Evolutionary conservation across 2,113 vertebrate genomes (phyloP).

Genomic region (Hirundichthys speculiger): DNA sequence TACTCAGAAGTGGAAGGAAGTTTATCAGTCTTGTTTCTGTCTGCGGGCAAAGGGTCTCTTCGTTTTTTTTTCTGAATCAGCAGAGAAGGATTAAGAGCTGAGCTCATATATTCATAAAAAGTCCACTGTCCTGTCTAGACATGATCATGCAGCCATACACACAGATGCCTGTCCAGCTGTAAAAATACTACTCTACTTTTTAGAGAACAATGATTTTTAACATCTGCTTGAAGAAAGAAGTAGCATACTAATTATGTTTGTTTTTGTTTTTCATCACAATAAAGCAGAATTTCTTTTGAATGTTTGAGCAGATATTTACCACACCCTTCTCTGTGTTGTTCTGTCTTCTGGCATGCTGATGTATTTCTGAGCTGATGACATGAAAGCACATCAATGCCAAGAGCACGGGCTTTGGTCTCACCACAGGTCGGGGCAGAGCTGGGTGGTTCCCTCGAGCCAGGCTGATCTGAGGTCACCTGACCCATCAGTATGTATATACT

Average conservation of each 20-base stretch:
- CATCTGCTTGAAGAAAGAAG: constrained; percentile 36
- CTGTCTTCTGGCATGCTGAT: constrained; percentile 14
- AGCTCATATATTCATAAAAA: constrained; percentile 41
- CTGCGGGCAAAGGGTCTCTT: constrained; percentile 36
- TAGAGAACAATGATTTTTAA: constrained; percentile 35
- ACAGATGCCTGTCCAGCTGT: constrained; percentile 28
- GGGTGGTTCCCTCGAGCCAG: constrained; percentile 28
- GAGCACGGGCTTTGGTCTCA: constrained; percentile 16
- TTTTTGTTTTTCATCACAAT: not conserved
- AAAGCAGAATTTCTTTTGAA: not conserved
- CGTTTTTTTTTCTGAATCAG: constrained; percentile 37
- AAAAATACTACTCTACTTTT: constrained; percentile 32
- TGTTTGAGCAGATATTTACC: constrained; percentile 17
- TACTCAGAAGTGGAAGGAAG: constrained; percentile 44
- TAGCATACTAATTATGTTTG: not conserved
- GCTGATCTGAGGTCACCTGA: constrained; percentile 32
- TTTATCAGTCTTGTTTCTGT: constrained; percentile 22
- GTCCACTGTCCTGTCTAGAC: constrained; percentile 60
- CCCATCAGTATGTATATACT: not conserved
- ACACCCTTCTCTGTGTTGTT: not conserved
- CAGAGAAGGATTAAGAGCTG: constrained; percentile 26
- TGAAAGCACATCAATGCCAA: constrained; percentile 30
- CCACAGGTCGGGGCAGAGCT: constrained; percentile 33
- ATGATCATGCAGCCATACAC: constrained; percentile 13
- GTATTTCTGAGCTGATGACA: constrained; percentile 32